A percentile compares a stretch with the other conserved stretches of the same genome.
phyloP scores from a whole-genome alignment of 2,888 invertebrate species.

The Cacoxenus indagator region DNA sequence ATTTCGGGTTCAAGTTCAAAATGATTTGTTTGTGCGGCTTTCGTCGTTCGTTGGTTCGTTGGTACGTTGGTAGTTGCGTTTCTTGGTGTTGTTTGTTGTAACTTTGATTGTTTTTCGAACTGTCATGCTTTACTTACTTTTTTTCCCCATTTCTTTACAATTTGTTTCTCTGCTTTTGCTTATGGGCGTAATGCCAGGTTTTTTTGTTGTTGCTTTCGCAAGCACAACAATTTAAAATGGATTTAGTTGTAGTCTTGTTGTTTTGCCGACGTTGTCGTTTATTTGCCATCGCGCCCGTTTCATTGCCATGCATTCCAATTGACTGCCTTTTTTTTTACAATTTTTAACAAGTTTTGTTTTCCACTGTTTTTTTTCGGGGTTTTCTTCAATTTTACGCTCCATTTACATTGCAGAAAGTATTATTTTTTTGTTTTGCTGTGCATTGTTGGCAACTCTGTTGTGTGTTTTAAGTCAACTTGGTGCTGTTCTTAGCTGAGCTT shows the following conservation, averaged over 20 bases:
- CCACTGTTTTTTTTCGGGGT: neutral
- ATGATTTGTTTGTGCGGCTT: neutral
- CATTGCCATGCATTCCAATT: constrained; percentile 2
- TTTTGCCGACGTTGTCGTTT: too few relatives aligned
- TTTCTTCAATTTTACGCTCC: neutral
- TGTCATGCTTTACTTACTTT: neutral
- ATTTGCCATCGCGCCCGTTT: neutral
- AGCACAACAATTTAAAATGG: too few relatives aligned
- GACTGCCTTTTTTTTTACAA: neutral
- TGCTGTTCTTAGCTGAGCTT: neutral
- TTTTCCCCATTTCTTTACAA: neutral
- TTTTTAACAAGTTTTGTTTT: neutral
- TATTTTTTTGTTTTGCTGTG: neutral
- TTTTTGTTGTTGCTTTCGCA: neutral
- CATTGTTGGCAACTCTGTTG: neutral
- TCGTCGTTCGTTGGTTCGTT: too few relatives aligned
- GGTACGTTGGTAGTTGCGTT: neutral
- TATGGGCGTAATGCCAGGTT: neutral
- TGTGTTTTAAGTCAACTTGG: neutral
- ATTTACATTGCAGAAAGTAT: neutral
- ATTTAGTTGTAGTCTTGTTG: too few relatives aligned
- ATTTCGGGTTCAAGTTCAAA: neutral
- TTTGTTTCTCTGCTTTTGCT: neutral
- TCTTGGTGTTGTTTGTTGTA: neutral
- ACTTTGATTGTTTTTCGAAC: too few relatives aligned